Percentiles rank a stretch among this genome's conserved stretches.
Conservation (phyloP, 1,140 invertebrate genomes). For the Heterodera carotae region DNA sequence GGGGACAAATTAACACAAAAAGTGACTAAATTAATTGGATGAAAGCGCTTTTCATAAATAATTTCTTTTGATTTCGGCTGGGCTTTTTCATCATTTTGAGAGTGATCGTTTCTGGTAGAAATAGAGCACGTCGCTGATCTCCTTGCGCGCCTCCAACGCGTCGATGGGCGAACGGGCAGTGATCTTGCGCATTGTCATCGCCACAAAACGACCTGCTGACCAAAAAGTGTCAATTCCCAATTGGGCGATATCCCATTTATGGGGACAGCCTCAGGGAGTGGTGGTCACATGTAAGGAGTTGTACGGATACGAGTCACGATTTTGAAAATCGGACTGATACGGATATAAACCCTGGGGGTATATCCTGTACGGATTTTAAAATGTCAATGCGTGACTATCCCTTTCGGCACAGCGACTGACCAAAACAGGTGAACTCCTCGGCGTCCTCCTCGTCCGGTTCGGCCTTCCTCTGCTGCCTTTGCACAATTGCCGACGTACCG, state of each 20-base stretch:
- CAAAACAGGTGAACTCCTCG: conserved; percentile 29
- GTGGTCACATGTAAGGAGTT: no score
- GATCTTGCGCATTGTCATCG: conserved; percentile 17
- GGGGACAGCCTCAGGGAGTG: no score
- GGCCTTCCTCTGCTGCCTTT: background rate
- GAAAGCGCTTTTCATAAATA: background rate
- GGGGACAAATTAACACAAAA: background rate
- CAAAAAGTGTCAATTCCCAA: no score
- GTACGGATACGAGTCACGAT: no score
- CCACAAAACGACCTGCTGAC: conserved; percentile 11
- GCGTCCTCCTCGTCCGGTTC: background rate
- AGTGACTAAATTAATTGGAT: background rate
- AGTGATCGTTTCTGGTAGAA: background rate
- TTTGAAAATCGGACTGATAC: no score
- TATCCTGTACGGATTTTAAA: no score
- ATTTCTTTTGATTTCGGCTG: background rate
- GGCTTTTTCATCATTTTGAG: background rate
- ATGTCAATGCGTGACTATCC: no score
- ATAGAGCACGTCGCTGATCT: conserved; percentile 26
- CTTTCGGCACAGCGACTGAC: background rate
- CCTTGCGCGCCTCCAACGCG: conserved; percentile 26
- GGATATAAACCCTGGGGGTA: no score
- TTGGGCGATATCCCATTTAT: no score
- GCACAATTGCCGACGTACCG: background rate
- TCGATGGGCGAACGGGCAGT: conserved; percentile 6